Evolutionary conservation across 2,888 invertebrate species (phyloP).

Genomic region (Polydrusus pterygomalis): DNA sequence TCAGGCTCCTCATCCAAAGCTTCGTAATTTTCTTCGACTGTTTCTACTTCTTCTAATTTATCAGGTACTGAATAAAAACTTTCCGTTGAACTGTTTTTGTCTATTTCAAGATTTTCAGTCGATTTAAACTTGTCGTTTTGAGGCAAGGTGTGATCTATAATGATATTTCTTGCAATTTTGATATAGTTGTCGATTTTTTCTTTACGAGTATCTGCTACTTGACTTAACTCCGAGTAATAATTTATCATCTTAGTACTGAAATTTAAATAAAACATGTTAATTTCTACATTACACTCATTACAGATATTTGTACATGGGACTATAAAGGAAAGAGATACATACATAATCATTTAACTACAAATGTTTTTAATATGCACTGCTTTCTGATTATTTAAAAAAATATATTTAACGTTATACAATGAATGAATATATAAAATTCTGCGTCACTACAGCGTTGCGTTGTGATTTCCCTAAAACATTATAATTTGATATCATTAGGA

Average conservation of each 20-base stretch:
- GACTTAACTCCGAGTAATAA: slow-evolving; percentile 79
- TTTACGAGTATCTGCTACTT: slow-evolving; percentile 75
- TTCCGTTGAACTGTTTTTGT: slow-evolving; percentile 54
- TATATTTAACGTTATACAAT: no score
- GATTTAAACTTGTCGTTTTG: slow-evolving; percentile 10
- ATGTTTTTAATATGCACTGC: no score
- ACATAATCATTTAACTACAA: no score
- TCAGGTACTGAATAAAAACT: slow-evolving; percentile 57
- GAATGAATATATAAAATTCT: no score
- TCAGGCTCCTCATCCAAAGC: slow-evolving; percentile 63
- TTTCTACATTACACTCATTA: no score
- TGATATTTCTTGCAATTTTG: slow-evolving; percentile 60
- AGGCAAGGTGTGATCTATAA: slow-evolving; percentile 49
- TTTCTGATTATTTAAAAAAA: no score
- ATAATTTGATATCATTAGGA: no score
- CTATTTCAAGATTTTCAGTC: slow-evolving; percentile 19
- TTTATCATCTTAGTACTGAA: slow-evolving; percentile 77
- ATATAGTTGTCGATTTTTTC: slow-evolving; percentile 65
- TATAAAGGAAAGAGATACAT: no score
- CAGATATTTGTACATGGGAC: no score
- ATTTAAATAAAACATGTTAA: slow-evolving; percentile 56
- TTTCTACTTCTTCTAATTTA: slow-evolving; percentile 60
- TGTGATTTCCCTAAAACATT: no score
- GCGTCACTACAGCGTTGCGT: no score
- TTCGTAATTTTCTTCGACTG: slow-evolving; percentile 71